phyloP scores from a whole-genome alignment of 2,888 invertebrate species.

The Colostygia pectinataria region DNA sequence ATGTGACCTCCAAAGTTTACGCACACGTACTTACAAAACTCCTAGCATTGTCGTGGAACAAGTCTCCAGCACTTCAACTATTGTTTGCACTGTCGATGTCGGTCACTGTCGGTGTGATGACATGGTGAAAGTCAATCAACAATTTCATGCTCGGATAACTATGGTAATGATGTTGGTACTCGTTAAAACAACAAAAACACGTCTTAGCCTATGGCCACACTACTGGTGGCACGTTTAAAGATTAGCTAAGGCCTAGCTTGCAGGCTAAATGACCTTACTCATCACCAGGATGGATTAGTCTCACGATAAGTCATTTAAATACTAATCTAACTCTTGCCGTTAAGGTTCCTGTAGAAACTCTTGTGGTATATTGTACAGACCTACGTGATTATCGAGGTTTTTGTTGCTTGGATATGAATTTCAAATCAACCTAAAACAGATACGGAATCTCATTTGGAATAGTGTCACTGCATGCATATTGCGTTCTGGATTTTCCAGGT shows the following conservation, averaged over 20 bases:
- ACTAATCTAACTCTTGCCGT: too few relatives aligned
- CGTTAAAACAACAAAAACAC: slow-evolving; percentile 58
- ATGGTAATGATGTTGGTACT: slow-evolving; percentile 59
- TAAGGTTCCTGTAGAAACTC: too few relatives aligned
- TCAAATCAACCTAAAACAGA: slow-evolving; percentile 19
- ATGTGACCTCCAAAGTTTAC: too few relatives aligned
- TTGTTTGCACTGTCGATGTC: slow-evolving; percentile 24
- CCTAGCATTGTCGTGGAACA: too few relatives aligned
- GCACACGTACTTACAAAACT: too few relatives aligned
- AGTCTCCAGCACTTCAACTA: background rate
- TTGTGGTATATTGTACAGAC: too few relatives aligned
- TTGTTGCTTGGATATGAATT: slow-evolving; percentile 15
- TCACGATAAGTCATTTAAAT: too few relatives aligned
- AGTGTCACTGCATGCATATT: slow-evolving; percentile 9
- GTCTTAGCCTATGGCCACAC: slow-evolving; percentile 31
- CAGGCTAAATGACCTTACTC: too few relatives aligned
- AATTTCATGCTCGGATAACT: slow-evolving; percentile 71
- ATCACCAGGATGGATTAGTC: too few relatives aligned
- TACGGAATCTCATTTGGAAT: slow-evolving; percentile 17
- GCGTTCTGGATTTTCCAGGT: slow-evolving; percentile 13
- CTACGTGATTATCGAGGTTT: background rate
- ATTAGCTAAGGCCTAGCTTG: too few relatives aligned
- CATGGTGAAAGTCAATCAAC: slow-evolving; percentile 60
- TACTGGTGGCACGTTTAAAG: background rate
- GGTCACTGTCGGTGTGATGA: slow-evolving; percentile 45